A percentile compares a stretch with the other conserved stretches of the same genome.
Conservation (phyloP, 2,113 vertebrate genomes). For the Cebidichthys violaceus region DNA sequence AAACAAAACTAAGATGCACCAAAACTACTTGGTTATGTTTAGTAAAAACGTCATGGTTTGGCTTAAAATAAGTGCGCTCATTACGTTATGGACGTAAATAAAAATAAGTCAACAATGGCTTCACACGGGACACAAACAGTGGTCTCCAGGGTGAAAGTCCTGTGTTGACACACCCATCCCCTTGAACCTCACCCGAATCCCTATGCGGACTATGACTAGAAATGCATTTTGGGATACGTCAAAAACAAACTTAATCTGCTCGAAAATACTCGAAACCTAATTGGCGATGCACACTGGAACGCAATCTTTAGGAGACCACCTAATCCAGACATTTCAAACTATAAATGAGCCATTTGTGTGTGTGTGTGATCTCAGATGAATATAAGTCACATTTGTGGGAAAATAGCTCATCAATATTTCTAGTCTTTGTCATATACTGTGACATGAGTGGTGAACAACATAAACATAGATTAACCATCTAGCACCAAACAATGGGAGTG, state of each 20-base stretch:
- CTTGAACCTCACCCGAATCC: too few species aligned
- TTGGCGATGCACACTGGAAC: background rate
- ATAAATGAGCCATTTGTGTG: background rate
- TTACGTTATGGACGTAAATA: background rate
- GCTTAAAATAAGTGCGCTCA: background rate
- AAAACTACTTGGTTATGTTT: background rate
- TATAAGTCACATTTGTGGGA: background rate
- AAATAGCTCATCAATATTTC: background rate
- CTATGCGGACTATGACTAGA: too few species aligned
- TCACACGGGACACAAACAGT: background rate
- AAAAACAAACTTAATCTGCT: too few species aligned
- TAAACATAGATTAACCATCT: background rate
- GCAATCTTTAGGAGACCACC: background rate
- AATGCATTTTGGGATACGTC: too few species aligned
- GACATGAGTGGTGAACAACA: background rate
- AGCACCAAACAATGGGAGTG: background rate
- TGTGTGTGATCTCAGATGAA: background rate
- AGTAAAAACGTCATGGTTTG: background rate
- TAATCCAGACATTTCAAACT: constrained; percentile 10
- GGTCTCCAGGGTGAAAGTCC: background rate
- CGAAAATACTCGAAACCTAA: background rate
- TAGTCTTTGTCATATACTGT: background rate
- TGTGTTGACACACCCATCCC: background rate
- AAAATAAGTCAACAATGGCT: background rate
- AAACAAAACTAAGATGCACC: too few species aligned